These are phyloP conservation scores for Gobius niger DNA, from an alignment of 2,113 vertebrate species.

Conservation along the genomic window DNA sequence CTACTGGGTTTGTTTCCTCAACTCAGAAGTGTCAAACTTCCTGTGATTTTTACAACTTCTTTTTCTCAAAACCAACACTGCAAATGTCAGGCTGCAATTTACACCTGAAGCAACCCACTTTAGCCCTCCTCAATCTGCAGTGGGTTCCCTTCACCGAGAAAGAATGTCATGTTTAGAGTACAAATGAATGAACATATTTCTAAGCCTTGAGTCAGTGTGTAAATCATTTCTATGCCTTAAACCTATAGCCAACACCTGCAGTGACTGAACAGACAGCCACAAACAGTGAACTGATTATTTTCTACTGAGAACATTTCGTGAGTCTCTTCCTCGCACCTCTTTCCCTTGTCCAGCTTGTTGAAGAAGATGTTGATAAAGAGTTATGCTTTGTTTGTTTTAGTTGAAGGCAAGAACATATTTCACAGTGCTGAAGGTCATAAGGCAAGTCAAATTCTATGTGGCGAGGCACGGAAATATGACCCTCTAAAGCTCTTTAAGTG, in stretches of 20 bases:
- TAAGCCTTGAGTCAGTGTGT: conserved; percentile 25
- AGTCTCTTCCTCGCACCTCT: conserved; percentile 10
- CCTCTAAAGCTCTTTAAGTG: conserved; percentile 73
- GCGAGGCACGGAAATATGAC: conserved; percentile 63
- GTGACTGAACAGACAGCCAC: conserved; percentile 14
- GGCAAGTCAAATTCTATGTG: conserved; percentile 61
- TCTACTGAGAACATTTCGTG: background rate
- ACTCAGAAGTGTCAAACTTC: conserved; percentile 24
- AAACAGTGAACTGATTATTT: conserved; percentile 3
- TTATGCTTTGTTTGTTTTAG: conserved; percentile 79
- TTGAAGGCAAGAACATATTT: conserved; percentile 74
- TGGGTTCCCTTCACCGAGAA: conserved; percentile 19
- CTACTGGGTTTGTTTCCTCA: conserved; percentile 11
- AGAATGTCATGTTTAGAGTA: conserved; percentile 45
- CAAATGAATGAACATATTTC: conserved; percentile 48
- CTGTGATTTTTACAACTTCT: conserved; percentile 6
- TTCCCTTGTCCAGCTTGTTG: conserved; percentile 48
- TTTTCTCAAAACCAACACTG: conserved; percentile 12
- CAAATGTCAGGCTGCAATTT: conserved; percentile 13
- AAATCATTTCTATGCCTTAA: conserved; percentile 59
- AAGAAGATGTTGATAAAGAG: conserved; percentile 70
- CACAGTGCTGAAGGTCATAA: conserved; percentile 65
- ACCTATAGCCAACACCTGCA: conserved; percentile 41
- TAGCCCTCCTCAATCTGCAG: conserved; percentile 8
- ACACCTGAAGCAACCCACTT: conserved; percentile 14